Conservation (phyloP, 2,888 invertebrate species). For the Phengaris alcon region DNA sequence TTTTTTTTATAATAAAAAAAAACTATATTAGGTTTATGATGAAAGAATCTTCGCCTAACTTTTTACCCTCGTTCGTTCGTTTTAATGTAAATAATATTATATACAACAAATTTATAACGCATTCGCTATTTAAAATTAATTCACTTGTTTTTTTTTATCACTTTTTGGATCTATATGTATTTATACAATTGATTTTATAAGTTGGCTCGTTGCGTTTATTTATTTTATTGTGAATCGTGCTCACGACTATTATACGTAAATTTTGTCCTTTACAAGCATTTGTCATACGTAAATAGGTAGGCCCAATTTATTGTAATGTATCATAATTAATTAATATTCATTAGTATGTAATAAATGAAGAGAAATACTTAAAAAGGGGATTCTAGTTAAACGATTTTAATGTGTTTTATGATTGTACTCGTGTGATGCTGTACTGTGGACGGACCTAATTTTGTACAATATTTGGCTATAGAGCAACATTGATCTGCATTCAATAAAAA, state of each 20-base stretch:
- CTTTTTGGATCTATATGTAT: conserved; percentile 45
- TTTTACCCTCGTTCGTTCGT: conserved; percentile 49
- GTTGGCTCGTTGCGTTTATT: conserved; percentile 57
- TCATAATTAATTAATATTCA: conserved; percentile 70
- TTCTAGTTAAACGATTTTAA: conserved; percentile 69
- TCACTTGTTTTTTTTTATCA: conserved; percentile 60
- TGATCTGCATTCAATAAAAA: conserved; percentile 78
- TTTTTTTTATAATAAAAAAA: conserved; percentile 47
- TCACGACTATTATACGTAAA: conserved; percentile 73
- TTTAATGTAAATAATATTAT: conserved; percentile 67
- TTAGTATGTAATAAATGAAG: conserved; percentile 60
- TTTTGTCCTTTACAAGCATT: conserved; percentile 67
- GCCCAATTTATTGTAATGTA: conserved; percentile 77
- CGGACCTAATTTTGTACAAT: conserved; percentile 75
- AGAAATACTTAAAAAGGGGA: conserved; percentile 72
- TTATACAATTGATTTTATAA: conserved; percentile 52
- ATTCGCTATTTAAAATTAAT: conserved; percentile 49
- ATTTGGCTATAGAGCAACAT: conserved; percentile 76
- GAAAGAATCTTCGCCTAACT: conserved; percentile 65
- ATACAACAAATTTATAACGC: conserved; percentile 52
- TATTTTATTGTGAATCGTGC: conserved; percentile 64
- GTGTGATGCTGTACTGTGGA: conserved; percentile 74
- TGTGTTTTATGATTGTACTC: conserved; percentile 74
- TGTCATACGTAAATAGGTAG: conserved; percentile 78
- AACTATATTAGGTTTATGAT: conserved; percentile 42